Conservation (phyloP, 2,888 invertebrate genomes). For the Aphodius sticticus region DNA sequence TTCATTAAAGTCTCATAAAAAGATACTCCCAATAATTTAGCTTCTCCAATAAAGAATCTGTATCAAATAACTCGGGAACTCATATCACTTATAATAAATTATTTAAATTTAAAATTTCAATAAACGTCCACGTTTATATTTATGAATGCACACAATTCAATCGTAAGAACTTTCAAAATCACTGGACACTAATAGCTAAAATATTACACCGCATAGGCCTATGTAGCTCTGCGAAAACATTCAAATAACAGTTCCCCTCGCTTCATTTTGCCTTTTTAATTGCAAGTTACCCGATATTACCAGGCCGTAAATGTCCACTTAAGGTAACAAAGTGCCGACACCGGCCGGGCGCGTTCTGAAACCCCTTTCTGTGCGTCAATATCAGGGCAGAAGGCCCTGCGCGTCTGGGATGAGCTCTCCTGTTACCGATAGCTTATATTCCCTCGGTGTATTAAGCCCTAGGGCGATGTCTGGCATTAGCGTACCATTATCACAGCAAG, state of each 20-base stretch:
- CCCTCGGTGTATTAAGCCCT: not conserved
- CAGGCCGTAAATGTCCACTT: not conserved
- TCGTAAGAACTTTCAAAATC: no score
- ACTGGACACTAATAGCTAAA: no score
- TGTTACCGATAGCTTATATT: not conserved
- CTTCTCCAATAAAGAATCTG: no score
- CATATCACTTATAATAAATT: no score
- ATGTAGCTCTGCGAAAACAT: no score
- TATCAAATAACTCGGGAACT: no score
- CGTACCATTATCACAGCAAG: not conserved
- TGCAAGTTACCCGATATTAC: not conserved
- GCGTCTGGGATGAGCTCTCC: not conserved
- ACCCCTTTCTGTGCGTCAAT: not conserved
- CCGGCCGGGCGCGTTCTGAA: not conserved
- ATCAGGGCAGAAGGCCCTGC: not conserved
- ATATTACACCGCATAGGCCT: no score
- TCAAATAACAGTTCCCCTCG: not conserved
- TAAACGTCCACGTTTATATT: no score
- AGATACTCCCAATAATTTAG: no score
- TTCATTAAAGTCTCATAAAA: no score
- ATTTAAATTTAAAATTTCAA: no score
- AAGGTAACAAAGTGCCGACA: not conserved
- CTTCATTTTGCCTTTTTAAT: not conserved
- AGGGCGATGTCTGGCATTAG: not conserved
- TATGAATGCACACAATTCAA: no score